phyloP scores from a whole-genome alignment of 2,797 vertebrate species.

The Myoxocephalus aenaeus region DNA sequence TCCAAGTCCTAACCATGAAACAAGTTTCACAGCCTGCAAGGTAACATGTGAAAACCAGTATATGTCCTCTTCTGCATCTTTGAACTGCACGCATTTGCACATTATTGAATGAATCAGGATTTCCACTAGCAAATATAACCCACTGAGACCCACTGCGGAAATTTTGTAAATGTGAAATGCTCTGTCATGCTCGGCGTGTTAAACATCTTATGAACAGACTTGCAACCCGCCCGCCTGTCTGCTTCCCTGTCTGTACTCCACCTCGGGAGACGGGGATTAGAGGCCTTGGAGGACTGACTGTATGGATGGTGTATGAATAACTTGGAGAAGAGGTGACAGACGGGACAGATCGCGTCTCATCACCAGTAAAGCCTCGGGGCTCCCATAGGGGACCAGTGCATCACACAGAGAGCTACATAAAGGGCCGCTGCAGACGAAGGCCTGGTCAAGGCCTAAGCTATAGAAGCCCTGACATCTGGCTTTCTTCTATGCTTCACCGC shows the following conservation, averaged over 20 bases:
- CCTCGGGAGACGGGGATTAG: slow-evolving; percentile 85
- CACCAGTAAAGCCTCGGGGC: slow-evolving; percentile 85
- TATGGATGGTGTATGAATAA: slow-evolving; percentile 85
- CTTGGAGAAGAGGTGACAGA: slow-evolving; percentile 86
- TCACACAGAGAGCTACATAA: slow-evolving; percentile 83
- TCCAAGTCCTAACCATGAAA: background rate
- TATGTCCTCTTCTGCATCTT: slow-evolving; percentile 14
- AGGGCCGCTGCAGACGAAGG: slow-evolving; percentile 83
- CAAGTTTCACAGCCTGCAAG: slow-evolving; percentile 1
- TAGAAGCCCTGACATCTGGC: slow-evolving; percentile 88
- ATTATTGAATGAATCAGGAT: slow-evolving; percentile 53
- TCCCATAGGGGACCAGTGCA: slow-evolving; percentile 83
- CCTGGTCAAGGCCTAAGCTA: slow-evolving; percentile 86
- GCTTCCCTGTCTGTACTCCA: slow-evolving; percentile 77
- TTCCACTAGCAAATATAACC: slow-evolving; percentile 51
- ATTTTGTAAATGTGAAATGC: slow-evolving; percentile 77
- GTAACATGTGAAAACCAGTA: slow-evolving; percentile 19
- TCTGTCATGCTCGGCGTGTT: slow-evolving; percentile 78
- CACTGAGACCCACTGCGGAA: slow-evolving; percentile 60
- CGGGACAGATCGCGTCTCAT: slow-evolving; percentile 88
- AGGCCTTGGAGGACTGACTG: slow-evolving; percentile 84
- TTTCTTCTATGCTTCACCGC: slow-evolving; percentile 81
- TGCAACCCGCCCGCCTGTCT: slow-evolving; percentile 78
- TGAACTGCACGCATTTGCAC: slow-evolving; percentile 41
- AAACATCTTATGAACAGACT: slow-evolving; percentile 79